Conservation (phyloP, 1,140 invertebrate species). For the Aporrectodea caliginosa region DNA sequence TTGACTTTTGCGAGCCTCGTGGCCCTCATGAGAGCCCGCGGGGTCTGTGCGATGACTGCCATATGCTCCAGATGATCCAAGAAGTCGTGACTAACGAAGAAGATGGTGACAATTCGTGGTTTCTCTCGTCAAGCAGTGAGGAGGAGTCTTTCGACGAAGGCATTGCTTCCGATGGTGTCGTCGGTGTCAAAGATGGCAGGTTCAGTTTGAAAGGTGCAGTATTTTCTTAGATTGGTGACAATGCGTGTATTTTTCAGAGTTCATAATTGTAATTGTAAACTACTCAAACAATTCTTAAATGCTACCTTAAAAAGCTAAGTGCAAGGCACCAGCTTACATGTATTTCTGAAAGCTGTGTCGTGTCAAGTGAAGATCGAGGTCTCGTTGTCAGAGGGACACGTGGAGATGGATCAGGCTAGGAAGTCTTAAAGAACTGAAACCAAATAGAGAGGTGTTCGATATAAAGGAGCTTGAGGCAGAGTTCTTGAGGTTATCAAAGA, state of each 20-base stretch:
- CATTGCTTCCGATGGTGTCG: neutral
- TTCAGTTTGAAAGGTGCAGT: neutral
- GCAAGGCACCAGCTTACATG: neutral
- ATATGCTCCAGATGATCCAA: neutral
- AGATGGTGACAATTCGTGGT: neutral
- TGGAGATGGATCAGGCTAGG: too few relatives aligned
- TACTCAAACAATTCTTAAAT: neutral
- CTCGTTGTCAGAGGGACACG: neutral
- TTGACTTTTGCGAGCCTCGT: conserved; percentile 40
- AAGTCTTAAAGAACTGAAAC: too few relatives aligned
- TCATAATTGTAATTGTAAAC: neutral
- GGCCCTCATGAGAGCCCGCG: conserved; percentile 33
- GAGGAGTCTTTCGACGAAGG: neutral
- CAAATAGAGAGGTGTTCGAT: too few relatives aligned
- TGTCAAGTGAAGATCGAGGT: neutral
- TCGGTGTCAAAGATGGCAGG: neutral
- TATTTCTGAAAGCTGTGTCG: neutral
- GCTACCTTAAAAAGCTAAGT: neutral
- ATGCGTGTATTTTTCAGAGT: neutral
- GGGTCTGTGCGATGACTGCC: neutral
- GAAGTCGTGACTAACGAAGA: neutral
- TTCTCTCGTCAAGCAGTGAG: neutral
- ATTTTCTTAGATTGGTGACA: neutral
- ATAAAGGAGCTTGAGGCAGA: too few relatives aligned
- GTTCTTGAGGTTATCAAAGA: too few relatives aligned